Evolutionary conservation across 2,888 invertebrate species (phyloP).

Genomic region (Bedellia somnulentella): DNA sequence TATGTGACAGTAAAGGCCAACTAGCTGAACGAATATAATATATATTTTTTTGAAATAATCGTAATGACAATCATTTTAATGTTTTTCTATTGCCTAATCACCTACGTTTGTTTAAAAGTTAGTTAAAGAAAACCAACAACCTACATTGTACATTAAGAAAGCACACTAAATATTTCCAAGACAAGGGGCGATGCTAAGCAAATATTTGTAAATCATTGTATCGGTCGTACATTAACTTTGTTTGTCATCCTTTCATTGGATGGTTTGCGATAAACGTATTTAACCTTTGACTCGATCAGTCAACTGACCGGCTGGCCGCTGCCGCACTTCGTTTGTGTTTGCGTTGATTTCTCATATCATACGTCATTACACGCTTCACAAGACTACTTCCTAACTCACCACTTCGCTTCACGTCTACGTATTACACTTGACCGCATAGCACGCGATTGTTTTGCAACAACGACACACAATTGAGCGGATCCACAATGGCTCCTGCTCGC

Average conservation of each 20-base stretch:
- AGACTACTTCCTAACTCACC: no score
- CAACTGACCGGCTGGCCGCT: constrained; percentile 16
- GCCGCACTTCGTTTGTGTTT: no score
- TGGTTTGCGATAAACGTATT: constrained; percentile 13
- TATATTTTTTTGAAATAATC: no score
- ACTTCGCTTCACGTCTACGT: no score
- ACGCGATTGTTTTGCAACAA: constrained; percentile 19
- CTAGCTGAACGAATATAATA: no score
- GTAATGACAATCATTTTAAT: no score
- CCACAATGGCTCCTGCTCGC: constrained; percentile 28
- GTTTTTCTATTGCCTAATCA: no score
- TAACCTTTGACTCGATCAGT: constrained; percentile 40
- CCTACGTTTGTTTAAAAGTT: no score
- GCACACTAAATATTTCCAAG: constrained; percentile 24
- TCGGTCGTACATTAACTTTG: constrained; percentile 23
- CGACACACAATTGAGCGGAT: constrained; percentile 18
- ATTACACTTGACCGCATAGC: constrained; percentile 23
- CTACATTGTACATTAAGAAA: no score
- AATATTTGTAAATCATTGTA: constrained; percentile 26
- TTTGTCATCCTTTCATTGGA: constrained; percentile 21
- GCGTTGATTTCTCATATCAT: no score
- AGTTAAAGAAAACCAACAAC: no score
- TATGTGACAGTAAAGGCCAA: no score
- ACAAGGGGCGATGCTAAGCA: constrained; percentile 16
- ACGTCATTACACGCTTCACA: neutral